Base-by-base conservation (phyloP, 2,797 vertebrate species). In the Fistularia commersonii region DNA sequence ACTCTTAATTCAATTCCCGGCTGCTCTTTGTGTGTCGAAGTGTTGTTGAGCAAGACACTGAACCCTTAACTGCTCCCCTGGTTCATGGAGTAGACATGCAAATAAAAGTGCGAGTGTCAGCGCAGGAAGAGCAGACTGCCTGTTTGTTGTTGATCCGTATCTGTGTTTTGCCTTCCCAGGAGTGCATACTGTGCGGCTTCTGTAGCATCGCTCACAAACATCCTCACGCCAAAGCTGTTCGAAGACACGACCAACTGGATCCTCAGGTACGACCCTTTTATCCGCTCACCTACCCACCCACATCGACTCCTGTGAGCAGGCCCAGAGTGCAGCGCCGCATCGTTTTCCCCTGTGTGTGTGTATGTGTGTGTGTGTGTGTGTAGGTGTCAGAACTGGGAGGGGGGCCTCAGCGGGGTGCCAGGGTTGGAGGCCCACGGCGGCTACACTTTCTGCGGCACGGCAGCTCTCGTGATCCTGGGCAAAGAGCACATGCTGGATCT, bases 381-480 rank as follows among this genome's bases (percentile, higher is more conserved):
- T 66, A 99, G 97, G 72, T 98, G 97, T 89, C 97, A 99, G 86
- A 98, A 97, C 72, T 99, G 97, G 97, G 97, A 99, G 75, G 97
- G 97, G 0, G 97, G 97, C 59, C 91, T 99, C 0, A 95, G 96
- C 0, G 97, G 97, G 0, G 93, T 97, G 50, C 95, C 96, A 0
- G 97, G 97, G 23, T 83, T 98, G 89, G 97, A 99, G 77, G 96
- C 96, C 0, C 96, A 99, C 0, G 96, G 97, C 0, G 97, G 97
- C 5, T 99, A 98, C 80, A 96, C 94, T 0, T 99, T 99, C 90
- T 99, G 97, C 0, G 97, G 97, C 14, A 74, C 93, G 5, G 96
- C 97, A 0, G 94, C 96, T 0, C 83, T 99, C 68, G 93, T 97
- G 66, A 98, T 98, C 73, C 89, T 98, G 62, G 92, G 95, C 45